These are phyloP conservation scores for Harpagoxenus sublaevis DNA, from an alignment of 2,888 invertebrate species.

Conservation along the genomic window DNA sequence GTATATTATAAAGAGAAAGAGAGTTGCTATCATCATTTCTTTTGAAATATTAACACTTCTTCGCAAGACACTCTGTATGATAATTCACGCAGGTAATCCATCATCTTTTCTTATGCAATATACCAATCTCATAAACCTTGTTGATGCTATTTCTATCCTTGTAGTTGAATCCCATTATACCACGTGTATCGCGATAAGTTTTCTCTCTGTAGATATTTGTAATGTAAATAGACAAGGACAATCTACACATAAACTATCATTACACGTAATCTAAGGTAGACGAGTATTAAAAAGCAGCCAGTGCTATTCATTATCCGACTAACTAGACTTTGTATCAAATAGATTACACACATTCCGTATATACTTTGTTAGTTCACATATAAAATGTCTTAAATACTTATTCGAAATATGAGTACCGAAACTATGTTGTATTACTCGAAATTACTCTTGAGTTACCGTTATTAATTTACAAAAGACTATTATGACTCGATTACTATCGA, in stretches of 20 bases:
- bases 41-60: background rate
- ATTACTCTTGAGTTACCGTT: background rate
- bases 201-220: background rate
- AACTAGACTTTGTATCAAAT: background rate
- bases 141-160: conserved; percentile 12
- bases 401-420: background rate
- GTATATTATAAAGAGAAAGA: background rate
- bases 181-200: background rate
- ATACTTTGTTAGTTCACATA: background rate
- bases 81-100: background rate
- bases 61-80: background rate
- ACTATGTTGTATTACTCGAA: background rate
- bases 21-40: background rate
- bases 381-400: background rate
- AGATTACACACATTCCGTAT: background rate
- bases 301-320: background rate
- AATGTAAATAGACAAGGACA: conserved; percentile 32
- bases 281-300: background rate
- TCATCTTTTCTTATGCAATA: background rate
- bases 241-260: background rate
- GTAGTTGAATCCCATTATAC: conserved; percentile 20
- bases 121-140: background rate
- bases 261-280: background rate
- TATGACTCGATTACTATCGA: background rate
- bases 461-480: background rate